A percentile compares a stretch with the other conserved stretches of the same genome.
Evolutionary conservation across 2,797 vertebrate species (phyloP).

Genomic region (Takifugu rubripes): DNA sequence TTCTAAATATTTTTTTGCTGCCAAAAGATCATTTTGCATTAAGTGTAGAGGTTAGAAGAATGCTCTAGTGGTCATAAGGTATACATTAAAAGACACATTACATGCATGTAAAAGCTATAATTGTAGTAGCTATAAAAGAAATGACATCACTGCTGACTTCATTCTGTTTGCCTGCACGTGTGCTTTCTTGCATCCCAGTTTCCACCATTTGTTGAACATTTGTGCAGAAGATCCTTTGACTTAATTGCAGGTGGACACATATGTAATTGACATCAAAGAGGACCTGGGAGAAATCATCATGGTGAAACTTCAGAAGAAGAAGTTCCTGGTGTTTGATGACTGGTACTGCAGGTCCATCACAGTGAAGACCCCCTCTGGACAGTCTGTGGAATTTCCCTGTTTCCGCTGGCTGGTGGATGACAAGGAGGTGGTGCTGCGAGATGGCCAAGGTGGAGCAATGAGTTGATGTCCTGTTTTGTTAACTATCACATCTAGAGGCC

Average conservation of each 20-base stretch:
- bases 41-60: too few species aligned
- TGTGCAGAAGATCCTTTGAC: neutral
- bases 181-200: too few species aligned
- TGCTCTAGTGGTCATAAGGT: too few species aligned
- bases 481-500: neutral
- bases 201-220: neutral
- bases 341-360: slow-evolving; percentile 94
- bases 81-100: too few species aligned
- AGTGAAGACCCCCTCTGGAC: slow-evolving; percentile 87
- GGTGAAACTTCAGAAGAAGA: slow-evolving; percentile 91
- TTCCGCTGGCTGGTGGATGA: slow-evolving; percentile 91
- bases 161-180: too few species aligned
- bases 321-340: slow-evolving; percentile 93
- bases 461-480: slow-evolving; percentile 9
- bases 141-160: too few species aligned
- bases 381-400: slow-evolving; percentile 92
- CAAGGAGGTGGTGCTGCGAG: slow-evolving; percentile 86
- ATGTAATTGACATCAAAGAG: slow-evolving; percentile 83
- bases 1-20: too few species aligned
- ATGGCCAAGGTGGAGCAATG: slow-evolving; percentile 80
- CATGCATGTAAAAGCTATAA: too few species aligned
- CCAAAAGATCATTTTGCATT: too few species aligned
- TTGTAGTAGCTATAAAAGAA: too few species aligned
- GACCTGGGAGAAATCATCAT: slow-evolving; percentile 88
- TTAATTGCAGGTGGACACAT: slow-evolving; percentile 86